A percentile compares a stretch with the other conserved stretches of the same genome.
Conservation (phyloP, 2,113 vertebrate genomes). For the Lipophrys pholis region DNA sequence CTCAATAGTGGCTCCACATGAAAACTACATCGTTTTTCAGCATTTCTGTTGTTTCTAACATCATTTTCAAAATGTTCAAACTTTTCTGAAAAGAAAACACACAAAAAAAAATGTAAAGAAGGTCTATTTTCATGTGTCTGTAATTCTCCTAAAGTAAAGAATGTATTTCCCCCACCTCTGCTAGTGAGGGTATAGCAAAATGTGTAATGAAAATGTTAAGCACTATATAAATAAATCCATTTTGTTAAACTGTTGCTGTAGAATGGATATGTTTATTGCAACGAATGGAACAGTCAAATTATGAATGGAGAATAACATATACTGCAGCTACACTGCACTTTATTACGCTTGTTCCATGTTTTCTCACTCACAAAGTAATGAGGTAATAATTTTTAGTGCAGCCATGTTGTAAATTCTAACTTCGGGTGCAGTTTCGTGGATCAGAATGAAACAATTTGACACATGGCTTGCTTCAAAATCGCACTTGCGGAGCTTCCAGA, state of each 20-base stretch:
- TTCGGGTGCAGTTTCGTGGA: slow-evolving; percentile 1
- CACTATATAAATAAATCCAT: not conserved
- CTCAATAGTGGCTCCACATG: too few species aligned
- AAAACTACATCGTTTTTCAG: too few species aligned
- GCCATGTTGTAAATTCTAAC: slow-evolving; percentile 3
- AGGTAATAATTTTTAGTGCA: slow-evolving; percentile 12
- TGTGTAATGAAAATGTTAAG: too few species aligned
- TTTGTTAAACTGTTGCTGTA: not conserved
- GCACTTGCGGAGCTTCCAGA: not conserved
- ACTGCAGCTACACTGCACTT: not conserved
- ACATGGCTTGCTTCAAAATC: slow-evolving; percentile 5
- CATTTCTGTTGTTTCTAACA: too few species aligned
- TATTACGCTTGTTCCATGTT: not conserved
- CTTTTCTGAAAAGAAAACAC: too few species aligned
- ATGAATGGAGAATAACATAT: not conserved
- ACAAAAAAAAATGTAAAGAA: too few species aligned
- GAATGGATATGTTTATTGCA: not conserved
- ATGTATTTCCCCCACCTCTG: too few species aligned
- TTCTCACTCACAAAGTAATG: not conserved
- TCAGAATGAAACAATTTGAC: not conserved
- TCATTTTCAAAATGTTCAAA: too few species aligned
- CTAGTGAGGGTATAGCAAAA: too few species aligned
- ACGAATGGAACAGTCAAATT: not conserved
- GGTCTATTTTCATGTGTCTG: too few species aligned
- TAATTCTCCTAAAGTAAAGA: too few species aligned